Conservation (phyloP, 2,888 invertebrate species). For the Lithophane socia region DNA sequence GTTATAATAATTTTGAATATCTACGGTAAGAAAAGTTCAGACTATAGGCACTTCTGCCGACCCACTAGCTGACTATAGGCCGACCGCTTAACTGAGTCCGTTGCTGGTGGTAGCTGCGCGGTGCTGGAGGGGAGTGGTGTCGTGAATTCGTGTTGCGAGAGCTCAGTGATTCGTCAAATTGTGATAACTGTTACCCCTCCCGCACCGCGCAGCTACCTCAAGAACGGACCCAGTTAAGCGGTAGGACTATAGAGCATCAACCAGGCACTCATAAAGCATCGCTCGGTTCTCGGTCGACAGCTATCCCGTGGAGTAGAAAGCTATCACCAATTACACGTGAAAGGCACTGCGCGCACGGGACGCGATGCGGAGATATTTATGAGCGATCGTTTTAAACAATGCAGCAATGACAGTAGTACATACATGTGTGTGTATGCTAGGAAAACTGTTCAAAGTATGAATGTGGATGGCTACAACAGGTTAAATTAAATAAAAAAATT, state of each 20-base stretch:
- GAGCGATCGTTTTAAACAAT: slow-evolving; percentile 3
- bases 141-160: too few relatives aligned
- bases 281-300: slow-evolving; percentile 30
- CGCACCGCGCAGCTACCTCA: too few relatives aligned
- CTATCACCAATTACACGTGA: slow-evolving; percentile 60
- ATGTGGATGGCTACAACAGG: background rate
- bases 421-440: background rate
- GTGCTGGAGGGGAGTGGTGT: too few relatives aligned
- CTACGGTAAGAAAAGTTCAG: background rate
- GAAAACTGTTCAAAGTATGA: background rate
- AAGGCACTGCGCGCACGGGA: background rate
- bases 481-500: too few relatives aligned
- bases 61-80: background rate
- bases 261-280: slow-evolving; percentile 33
- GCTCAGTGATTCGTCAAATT: too few relatives aligned
- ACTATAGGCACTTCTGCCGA: background rate
- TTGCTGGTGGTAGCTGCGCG: too few relatives aligned
- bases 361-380: slow-evolving; percentile 44
- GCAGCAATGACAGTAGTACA: background rate
- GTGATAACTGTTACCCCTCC: too few relatives aligned
- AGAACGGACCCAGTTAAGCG: too few relatives aligned
- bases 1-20: slow-evolving; percentile 18
- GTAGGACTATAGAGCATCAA: background rate
- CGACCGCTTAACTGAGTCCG: too few relatives aligned
- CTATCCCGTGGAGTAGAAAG: slow-evolving; percentile 65